Evolutionary conservation across 2,888 invertebrate species (phyloP).

Genomic region (Apodemia zela): DNA sequence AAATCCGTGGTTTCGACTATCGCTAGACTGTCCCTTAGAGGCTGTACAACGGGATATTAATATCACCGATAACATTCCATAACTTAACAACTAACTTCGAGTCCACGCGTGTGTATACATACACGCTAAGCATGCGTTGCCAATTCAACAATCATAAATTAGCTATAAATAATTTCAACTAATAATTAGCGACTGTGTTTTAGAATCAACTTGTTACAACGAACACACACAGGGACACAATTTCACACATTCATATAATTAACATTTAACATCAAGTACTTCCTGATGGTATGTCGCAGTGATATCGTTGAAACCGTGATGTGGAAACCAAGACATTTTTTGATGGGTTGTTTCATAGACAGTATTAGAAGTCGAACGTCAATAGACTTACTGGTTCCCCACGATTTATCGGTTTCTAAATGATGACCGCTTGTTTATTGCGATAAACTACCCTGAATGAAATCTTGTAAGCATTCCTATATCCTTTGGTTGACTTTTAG

Average conservation of each 20-base stretch:
- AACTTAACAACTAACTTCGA: constrained; percentile 21
- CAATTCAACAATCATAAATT: constrained; percentile 11
- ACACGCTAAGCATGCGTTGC: constrained; percentile 1
- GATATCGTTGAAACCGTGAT: not conserved
- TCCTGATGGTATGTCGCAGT: not conserved
- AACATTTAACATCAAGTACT: not conserved
- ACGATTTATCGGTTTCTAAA: too few relatives aligned
- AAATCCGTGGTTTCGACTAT: too few relatives aligned
- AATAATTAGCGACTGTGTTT: constrained; percentile 44
- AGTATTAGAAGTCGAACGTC: too few relatives aligned
- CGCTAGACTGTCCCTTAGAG: too few relatives aligned
- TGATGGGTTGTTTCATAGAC: too few relatives aligned
- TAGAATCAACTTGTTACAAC: constrained; percentile 44
- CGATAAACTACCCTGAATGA: too few relatives aligned
- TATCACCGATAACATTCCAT: not conserved
- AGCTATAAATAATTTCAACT: constrained; percentile 26
- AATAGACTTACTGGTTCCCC: too few relatives aligned
- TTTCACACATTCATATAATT: constrained; percentile 25
- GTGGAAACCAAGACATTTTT: not conserved
- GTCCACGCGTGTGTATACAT: constrained; percentile 22
- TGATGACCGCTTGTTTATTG: too few relatives aligned
- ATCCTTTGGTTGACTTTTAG: too few relatives aligned
- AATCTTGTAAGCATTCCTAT: too few relatives aligned
- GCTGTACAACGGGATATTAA: not conserved
- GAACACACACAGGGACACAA: constrained; percentile 35